Base-by-base conservation (phyloP, 2,797 vertebrate genomes). In the Odontamblyopus rebecca region DNA sequence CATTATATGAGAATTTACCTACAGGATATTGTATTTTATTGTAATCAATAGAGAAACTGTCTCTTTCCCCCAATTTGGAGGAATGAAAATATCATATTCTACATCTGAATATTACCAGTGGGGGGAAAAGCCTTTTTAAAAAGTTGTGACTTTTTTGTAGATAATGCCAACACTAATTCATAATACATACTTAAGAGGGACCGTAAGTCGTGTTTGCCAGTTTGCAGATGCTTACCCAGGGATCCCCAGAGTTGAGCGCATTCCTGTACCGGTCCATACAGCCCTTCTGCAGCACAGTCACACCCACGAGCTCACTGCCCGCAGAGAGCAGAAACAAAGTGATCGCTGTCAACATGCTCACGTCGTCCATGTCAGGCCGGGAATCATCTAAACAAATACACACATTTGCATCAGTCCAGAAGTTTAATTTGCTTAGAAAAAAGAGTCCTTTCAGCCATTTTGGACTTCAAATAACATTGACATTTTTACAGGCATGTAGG, bases 271-370 rank as follows among this genome's bases (percentile, higher is more conserved):
- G 93, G 82, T 95, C 95, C 89, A 99, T 93, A 89, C 97, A 98
- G 81, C 96, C 95, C 16, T 93, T 96, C 91, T 99, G 97, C 79
- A 99, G 93, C 70, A 95, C 94, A 5, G 93, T 94, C 64, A 99
- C 97, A 68, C 97, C 97, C 18, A 97, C 94, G 56, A 99, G 94
- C 86, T 98, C 96, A 44, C 76, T 80, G 79, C 97, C 95, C 83
- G 96, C 96, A 41, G 97, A 99, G 91, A 96, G 94, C 83, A 99
- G 92, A 89, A 99, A 98, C 66, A 99, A 94, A 0, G 97, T 95
- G 83, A 98, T 93, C 4, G 98, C 97, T 26, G 98, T 98, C 80
- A 99, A 88, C 91, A 98, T 95, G 90, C 95, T 98, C 81, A 99
- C 93, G 88, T 99, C 96, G 86, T 99, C 98, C 86, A 95, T 89